Percentiles rank a stretch among this genome's conserved stretches.
Evolutionary conservation across 2,888 invertebrate genomes (phyloP).

Genomic region (Troglohyphantes excavatus): DNA sequence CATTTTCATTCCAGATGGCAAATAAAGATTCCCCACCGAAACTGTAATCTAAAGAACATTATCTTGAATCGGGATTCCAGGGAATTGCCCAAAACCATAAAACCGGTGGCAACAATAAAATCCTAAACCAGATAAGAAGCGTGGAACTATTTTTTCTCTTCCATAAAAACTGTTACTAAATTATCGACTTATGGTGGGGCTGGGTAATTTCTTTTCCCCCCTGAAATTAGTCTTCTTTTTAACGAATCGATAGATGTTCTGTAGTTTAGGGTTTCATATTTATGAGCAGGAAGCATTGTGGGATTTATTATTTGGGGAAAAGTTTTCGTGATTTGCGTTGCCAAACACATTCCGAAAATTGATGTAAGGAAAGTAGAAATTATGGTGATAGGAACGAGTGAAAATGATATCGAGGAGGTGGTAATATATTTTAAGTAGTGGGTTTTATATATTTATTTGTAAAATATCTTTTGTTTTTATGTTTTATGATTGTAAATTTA

Average conservation of each 20-base stretch:
- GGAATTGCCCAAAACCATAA: constrained; percentile 21
- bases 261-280: constrained; percentile 4
- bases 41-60: constrained; percentile 32
- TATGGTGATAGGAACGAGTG: not conserved
- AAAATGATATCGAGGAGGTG: not conserved
- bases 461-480: too few species aligned
- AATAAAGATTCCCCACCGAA: not conserved
- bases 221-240: constrained; percentile 9
- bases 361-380: not conserved
- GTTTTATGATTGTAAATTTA: too few species aligned
- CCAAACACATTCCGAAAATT: not conserved
- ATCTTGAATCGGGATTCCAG: constrained; percentile 10
- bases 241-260: not conserved
- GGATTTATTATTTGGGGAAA: not conserved
- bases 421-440: too few species aligned
- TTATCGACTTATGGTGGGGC: constrained; percentile 12
- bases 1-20: not conserved
- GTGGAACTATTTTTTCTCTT: constrained; percentile 1
- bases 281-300: not conserved
- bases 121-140: constrained; percentile 1
- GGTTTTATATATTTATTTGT: too few species aligned
- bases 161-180: constrained; percentile 13
- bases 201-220: not conserved
- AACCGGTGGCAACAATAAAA: not conserved
- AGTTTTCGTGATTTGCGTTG: not conserved